These are phyloP conservation scores for Eulacestoma nigropectus DNA, from an alignment of 2,113 vertebrate species.

Conservation along the genomic window DNA sequence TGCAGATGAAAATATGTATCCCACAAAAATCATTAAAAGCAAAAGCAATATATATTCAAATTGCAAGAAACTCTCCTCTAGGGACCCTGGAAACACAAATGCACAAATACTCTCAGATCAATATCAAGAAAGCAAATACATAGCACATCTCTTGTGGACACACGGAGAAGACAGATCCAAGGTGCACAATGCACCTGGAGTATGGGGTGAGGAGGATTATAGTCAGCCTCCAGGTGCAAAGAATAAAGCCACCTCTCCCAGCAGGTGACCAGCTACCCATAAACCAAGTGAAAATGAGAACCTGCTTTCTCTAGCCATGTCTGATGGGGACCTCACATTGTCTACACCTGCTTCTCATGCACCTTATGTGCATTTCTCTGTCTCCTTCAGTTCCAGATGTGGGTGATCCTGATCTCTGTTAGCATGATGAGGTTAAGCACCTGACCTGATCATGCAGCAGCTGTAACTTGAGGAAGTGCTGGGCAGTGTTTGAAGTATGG, in stretches of 20 bases:
- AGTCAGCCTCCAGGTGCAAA: neutral
- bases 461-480: neutral
- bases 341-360: neutral
- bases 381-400: neutral
- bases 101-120: neutral
- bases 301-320: neutral
- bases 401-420: neutral
- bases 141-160: neutral
- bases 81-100: neutral
- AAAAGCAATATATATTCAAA: slow-evolving; percentile 31
- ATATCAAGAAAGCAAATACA: neutral
- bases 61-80: neutral
- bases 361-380: neutral
- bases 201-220: neutral
- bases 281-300: neutral
- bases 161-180: neutral
- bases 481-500: neutral
- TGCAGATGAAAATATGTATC: neutral
- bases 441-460: fast-evolving
- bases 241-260: neutral
- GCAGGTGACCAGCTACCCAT: neutral
- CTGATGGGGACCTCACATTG: neutral
- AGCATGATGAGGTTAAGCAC: neutral
- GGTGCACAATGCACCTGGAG: neutral
- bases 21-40: neutral